Conservation (phyloP, 2,888 invertebrate genomes). For the Drosophila neotestacea region DNA sequence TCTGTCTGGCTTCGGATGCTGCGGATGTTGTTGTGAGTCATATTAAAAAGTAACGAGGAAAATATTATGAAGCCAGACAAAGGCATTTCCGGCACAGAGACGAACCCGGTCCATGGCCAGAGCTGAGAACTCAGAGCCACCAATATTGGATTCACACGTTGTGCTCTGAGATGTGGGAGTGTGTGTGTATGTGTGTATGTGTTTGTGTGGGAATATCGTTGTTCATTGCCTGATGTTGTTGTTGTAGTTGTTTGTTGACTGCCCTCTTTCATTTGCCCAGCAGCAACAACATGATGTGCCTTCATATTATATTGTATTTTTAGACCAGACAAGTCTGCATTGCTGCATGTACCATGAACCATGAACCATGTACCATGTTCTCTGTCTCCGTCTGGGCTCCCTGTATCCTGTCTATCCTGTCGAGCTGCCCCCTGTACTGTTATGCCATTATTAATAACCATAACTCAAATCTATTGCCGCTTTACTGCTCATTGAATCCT, state of each 20-base stretch:
- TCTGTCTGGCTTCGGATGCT: slow-evolving; percentile 56
- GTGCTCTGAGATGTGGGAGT: slow-evolving; percentile 36
- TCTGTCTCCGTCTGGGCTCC: slow-evolving; percentile 11
- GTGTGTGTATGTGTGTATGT: slow-evolving; percentile 25
- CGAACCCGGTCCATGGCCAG: slow-evolving; percentile 26
- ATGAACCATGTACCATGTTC: slow-evolving; percentile 44
- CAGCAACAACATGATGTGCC: slow-evolving; percentile 42
- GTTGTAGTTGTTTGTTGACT: slow-evolving; percentile 20
- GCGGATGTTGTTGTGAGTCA: slow-evolving; percentile 77
- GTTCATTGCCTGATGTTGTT: slow-evolving; percentile 50
- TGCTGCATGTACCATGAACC: slow-evolving; percentile 59
- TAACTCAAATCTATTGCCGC: slow-evolving; percentile 82
- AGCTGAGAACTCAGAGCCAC: slow-evolving; percentile 21
- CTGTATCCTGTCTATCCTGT: slow-evolving; percentile 23
- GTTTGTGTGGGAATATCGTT: slow-evolving; percentile 46
- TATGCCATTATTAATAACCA: slow-evolving; percentile 80
- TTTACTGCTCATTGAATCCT: slow-evolving; percentile 78
- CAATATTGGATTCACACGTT: slow-evolving; percentile 77
- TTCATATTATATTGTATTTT: slow-evolving; percentile 71
- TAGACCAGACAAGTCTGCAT: slow-evolving; percentile 75
- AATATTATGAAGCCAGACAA: slow-evolving; percentile 80
- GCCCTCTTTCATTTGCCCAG: slow-evolving; percentile 53
- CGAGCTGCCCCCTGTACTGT: slow-evolving; percentile 2
- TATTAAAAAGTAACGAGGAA: slow-evolving; percentile 80
- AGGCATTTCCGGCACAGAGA: slow-evolving; percentile 72